Conservation (phyloP, 92 coral and sea anemone species). For the Bergia sp. region DNA sequence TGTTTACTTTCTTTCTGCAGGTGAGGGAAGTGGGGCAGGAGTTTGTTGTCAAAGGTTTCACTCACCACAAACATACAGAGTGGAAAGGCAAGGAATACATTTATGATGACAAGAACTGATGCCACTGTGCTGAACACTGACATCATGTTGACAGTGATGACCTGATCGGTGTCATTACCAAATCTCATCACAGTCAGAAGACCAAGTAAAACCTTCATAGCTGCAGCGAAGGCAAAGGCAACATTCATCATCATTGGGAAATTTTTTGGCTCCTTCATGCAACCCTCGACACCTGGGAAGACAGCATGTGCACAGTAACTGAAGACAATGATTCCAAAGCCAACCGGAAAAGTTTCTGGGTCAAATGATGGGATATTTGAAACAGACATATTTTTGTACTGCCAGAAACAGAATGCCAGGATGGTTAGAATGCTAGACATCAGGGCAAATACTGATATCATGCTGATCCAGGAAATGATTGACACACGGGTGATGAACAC, state of each 20-base stretch:
- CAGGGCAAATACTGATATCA: constrained; percentile 84
- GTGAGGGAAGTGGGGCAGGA: constrained; percentile 81
- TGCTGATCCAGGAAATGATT: constrained; percentile 90
- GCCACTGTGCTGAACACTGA: constrained; percentile 74
- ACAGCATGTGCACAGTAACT: constrained; percentile 94
- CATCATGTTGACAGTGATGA: constrained; percentile 82
- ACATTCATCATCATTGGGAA: constrained; percentile 85
- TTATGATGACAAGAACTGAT: constrained; percentile 74
- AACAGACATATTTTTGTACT: constrained; percentile 66
- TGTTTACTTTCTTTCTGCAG: constrained; percentile 64
- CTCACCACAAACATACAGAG: constrained; percentile 82
- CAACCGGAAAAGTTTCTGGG: constrained; percentile 74
- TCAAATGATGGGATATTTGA: constrained; percentile 73
- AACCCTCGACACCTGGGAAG: constrained; percentile 90
- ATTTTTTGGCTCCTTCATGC: constrained; percentile 85
- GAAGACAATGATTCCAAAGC: constrained; percentile 88
- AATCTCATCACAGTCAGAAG: constrained; percentile 79
- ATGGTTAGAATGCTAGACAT: constrained; percentile 73
- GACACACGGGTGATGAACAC: constrained; percentile 88
- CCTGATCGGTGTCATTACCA: constrained; percentile 76
- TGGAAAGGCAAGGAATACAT: constrained; percentile 91
- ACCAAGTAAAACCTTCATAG: constrained; percentile 76
- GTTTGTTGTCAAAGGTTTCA: constrained; percentile 80
- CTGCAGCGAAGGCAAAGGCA: constrained; percentile 77
- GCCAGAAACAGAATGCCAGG: constrained; percentile 76